phyloP scores from a whole-genome alignment of 2,888 invertebrate species.

The Drosophila neutralis region DNA sequence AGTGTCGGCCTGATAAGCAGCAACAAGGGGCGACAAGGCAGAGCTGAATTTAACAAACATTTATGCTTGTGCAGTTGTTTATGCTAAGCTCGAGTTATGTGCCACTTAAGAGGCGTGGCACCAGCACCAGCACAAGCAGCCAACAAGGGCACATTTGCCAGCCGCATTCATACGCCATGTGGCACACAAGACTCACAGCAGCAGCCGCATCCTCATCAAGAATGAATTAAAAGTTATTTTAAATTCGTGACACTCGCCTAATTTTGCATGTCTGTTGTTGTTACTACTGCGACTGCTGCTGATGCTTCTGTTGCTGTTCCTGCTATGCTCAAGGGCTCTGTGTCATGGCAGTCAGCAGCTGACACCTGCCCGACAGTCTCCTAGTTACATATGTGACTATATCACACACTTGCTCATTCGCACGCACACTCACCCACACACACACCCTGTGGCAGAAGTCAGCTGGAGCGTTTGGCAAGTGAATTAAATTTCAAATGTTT shows the following conservation, averaged over 20 bases:
- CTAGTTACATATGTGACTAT: slow-evolving; percentile 57
- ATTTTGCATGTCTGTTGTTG: slow-evolving; percentile 66
- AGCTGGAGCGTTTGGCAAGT: slow-evolving; percentile 56
- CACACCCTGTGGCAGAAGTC: slow-evolving; percentile 35
- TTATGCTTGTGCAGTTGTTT: slow-evolving; percentile 79
- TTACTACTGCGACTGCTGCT: slow-evolving; percentile 7
- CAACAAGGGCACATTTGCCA: slow-evolving; percentile 63
- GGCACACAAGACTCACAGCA: slow-evolving; percentile 36
- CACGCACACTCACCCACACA: not conserved
- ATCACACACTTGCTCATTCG: slow-evolving; percentile 17
- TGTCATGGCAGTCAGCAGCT: slow-evolving; percentile 61
- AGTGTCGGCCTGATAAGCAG: not conserved
- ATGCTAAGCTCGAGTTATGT: slow-evolving; percentile 79
- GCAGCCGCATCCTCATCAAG: slow-evolving; percentile 75
- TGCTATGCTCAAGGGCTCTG: slow-evolving; percentile 63
- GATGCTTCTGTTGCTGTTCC: slow-evolving; percentile 23
- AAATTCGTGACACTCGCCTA: slow-evolving; percentile 82
- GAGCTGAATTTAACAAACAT: slow-evolving; percentile 72
- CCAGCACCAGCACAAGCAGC: slow-evolving; percentile 20
- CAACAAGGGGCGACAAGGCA: not conserved
- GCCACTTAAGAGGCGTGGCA: slow-evolving; percentile 70
- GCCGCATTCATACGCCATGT: slow-evolving; percentile 75
- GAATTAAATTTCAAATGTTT: slow-evolving; percentile 80
- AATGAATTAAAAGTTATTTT: slow-evolving; percentile 82
- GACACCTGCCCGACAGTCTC: slow-evolving; percentile 68